phyloP scores from a whole-genome alignment of 2,797 vertebrate species.

The Catostomus latipinnis region DNA sequence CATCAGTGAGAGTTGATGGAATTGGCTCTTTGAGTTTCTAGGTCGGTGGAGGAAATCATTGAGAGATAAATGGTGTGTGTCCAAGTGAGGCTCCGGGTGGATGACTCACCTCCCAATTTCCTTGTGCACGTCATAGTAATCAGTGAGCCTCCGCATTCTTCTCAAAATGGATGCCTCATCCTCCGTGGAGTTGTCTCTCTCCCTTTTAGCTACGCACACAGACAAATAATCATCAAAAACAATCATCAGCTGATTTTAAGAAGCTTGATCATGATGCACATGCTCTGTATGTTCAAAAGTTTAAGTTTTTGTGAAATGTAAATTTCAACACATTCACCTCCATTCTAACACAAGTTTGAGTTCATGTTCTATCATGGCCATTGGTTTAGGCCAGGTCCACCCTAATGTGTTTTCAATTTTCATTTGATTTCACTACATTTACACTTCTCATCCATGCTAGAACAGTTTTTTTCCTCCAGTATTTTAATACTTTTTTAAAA shows the following conservation, averaged over 20 bases:
- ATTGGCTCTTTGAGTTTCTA: conserved; percentile 14
- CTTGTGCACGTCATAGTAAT: conserved; percentile 92
- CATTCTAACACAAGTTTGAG: background rate
- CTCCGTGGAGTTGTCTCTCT: conserved; percentile 79
- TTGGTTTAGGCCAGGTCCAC: no score
- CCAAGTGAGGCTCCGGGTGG: conserved; percentile 33
- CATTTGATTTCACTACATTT: no score
- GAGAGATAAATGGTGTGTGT: conserved; percentile 52
- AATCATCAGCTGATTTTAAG: background rate
- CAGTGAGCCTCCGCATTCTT: conserved; percentile 86
- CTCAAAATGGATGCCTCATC: conserved; percentile 81
- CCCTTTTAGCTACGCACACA: conserved; percentile 65
- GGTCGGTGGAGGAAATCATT: conserved; percentile 43
- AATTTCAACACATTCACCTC: background rate
- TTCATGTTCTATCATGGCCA: background rate
- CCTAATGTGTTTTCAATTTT: no score
- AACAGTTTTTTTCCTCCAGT: no score
- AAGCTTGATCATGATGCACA: background rate
- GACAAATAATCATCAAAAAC: background rate
- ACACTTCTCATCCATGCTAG: no score
- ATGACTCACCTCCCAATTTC: conserved; percentile 89
- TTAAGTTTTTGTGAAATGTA: background rate
- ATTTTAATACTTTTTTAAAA: no score
- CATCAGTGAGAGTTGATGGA: conserved; percentile 31
- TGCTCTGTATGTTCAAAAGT: background rate